Percentiles rank a stretch among this genome's conserved stretches.
Evolutionary conservation across 1,140 invertebrate species (phyloP).

Genomic region (Tenebrio molitor): DNA sequence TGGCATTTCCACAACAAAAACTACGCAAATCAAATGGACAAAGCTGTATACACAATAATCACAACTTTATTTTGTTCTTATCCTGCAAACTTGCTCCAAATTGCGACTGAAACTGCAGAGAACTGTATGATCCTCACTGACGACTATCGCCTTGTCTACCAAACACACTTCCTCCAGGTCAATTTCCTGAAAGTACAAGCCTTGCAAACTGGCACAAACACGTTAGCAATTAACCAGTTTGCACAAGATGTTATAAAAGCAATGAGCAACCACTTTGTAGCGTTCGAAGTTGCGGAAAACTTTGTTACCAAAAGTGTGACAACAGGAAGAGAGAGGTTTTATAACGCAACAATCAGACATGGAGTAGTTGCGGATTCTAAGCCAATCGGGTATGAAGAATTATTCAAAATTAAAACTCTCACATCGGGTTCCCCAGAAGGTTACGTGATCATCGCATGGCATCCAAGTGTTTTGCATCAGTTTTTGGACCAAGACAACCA

Average conservation of each 20-base stretch:
- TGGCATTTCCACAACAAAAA: too few relatives aligned
- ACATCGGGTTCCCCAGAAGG: background rate
- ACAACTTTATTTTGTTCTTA: too few relatives aligned
- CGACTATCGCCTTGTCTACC: background rate
- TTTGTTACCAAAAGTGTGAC: too few relatives aligned
- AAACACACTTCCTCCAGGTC: background rate
- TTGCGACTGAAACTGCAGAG: too few relatives aligned
- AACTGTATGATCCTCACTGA: background rate
- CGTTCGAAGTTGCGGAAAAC: too few relatives aligned
- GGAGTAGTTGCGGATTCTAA: slow-evolving; percentile 27
- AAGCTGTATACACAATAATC: too few relatives aligned
- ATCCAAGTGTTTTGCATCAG: background rate
- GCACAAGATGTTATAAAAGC: background rate
- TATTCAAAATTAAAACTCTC: background rate
- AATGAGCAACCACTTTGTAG: too few relatives aligned
- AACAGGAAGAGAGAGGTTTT: background rate
- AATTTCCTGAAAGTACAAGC: background rate
- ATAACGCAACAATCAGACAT: slow-evolving; percentile 28
- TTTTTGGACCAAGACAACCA: background rate
- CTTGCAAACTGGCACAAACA: background rate
- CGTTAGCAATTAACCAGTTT: background rate
- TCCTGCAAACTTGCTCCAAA: too few relatives aligned
- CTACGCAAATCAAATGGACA: too few relatives aligned
- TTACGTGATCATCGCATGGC: background rate
- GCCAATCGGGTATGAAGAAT: too few relatives aligned